Evolutionary conservation across 2,797 vertebrate genomes (phyloP), one percentile per base, ranked within the genome.

Genomic region (Aeoliscus strigatus): DNA sequence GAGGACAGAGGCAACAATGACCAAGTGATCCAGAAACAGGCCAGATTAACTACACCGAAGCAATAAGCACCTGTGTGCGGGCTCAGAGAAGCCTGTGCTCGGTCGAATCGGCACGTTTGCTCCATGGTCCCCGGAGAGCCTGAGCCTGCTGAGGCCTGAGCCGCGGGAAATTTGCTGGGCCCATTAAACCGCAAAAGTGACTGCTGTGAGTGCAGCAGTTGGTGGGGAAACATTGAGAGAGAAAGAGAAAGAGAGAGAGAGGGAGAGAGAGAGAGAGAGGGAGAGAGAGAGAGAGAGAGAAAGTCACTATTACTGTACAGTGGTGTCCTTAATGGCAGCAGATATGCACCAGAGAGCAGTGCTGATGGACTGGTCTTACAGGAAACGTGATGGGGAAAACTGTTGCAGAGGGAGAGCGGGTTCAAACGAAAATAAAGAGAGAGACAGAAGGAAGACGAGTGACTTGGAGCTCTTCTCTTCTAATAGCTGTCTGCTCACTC

Each of bases 151-250:
- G 70, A 54, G 59, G 52, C 58, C 50, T 40, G 44, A 60, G 75
- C 69, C 65, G 70, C 69, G 63, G 67, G 70, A n/a, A 67, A 84
- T 80, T 77, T 82, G 58, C 77, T 66, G 54, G 74, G 60, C 56
- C 80, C 64, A 77, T 83, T 80, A 75, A 66, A 70, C 69, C 57
- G 68, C 73, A 75, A 79, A 73, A 73, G 69, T 54, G 69, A 74
- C 59, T 66, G 60, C 63, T 73, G 64, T 9, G 23, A 72, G 76
- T 63, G 61, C 60, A 81, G 63, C 73, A 77, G 68, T 77, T 59
- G 66, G 75, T 64, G 46, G 51, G n/a, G n/a, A n/a, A n/a, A n/a
- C n/a, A n/a, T n/a, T n/a, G n/a, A n/a, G n/a, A n/a, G n/a, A n/a
- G n/a, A n/a, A n/a, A n/a, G n/a, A n/a, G n/a, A n/a, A n/a, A n/a